phyloP scores from a whole-genome alignment of 2,888 invertebrate genomes.

The Trichogramma evanescens region DNA sequence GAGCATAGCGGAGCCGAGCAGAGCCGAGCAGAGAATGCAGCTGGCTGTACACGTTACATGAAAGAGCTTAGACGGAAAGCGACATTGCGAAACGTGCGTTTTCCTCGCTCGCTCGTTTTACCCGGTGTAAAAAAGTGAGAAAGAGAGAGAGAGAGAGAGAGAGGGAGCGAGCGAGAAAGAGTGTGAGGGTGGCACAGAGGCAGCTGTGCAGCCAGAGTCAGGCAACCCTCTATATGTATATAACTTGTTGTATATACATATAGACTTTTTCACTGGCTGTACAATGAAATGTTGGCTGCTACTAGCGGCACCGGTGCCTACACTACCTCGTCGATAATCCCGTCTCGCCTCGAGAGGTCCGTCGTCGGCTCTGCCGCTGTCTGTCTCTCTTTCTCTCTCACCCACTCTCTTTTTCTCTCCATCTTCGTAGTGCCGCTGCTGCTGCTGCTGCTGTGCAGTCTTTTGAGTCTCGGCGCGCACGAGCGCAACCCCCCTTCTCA shows the following conservation, averaged over 20 bases:
- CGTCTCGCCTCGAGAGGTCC: slow-evolving; percentile 9
- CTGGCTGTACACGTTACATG: neutral
- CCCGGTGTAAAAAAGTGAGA: neutral
- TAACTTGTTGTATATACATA: too few species aligned
- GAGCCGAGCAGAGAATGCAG: neutral
- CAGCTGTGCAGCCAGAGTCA: neutral
- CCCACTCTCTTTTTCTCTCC: neutral
- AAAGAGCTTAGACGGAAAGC: too few species aligned
- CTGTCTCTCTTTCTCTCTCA: neutral
- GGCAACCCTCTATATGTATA: neutral
- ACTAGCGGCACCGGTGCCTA: neutral
- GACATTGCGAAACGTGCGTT: too few species aligned
- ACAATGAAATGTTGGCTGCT: too few species aligned
- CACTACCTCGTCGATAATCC: slow-evolving; percentile 20
- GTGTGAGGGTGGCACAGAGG: too few species aligned
- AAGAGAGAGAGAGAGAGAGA: neutral
- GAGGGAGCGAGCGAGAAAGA: neutral
- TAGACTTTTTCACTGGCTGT: too few species aligned
- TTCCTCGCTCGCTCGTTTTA: neutral
- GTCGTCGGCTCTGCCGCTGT: slow-evolving; percentile 10
- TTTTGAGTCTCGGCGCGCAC: too few species aligned
- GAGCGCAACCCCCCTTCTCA: too few species aligned
- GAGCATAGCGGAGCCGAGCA: neutral
- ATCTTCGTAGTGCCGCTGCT: neutral
- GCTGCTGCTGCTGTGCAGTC: too few species aligned